These are phyloP conservation scores for Trichonephila clavipes DNA, from an alignment of 1,140 invertebrate genomes.

Conservation along the genomic window DNA sequence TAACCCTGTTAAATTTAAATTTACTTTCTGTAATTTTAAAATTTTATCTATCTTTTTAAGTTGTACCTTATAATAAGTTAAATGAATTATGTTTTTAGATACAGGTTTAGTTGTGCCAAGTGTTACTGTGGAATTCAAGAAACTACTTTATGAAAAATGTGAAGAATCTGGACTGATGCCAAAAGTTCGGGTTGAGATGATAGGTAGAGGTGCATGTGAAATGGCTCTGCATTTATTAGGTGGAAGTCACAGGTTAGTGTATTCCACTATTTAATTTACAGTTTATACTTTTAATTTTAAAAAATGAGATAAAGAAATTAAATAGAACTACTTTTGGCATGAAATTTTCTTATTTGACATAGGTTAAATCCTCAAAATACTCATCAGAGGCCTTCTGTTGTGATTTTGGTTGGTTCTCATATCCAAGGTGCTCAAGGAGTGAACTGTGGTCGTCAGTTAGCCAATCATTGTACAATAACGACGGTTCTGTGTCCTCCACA, in stretches of 20 bases:
- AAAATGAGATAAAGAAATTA: no score
- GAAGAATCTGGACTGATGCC: constrained; percentile 86
- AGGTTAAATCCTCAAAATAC: constrained; percentile 89
- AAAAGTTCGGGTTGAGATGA: constrained; percentile 87
- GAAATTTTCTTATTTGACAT: neutral
- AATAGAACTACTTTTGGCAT: no score
- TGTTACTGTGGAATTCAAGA: constrained; percentile 86
- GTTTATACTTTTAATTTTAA: no score
- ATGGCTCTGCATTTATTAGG: constrained; percentile 89
- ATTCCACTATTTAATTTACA: no score
- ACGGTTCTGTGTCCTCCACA: constrained; percentile 84
- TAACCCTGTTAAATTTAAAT: no score
- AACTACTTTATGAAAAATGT: constrained; percentile 85
- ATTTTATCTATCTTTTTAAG: no score
- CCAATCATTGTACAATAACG: constrained; percentile 90
- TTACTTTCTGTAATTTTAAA: no score
- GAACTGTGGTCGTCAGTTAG: constrained; percentile 87
- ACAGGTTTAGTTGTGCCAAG: constrained; percentile 89
- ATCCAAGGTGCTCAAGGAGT: constrained; percentile 88
- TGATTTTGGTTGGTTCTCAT: constrained; percentile 87
- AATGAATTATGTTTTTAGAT: constrained; percentile 81
- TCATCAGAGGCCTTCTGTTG: constrained; percentile 90
- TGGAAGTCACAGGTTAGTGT: constrained; percentile 84
- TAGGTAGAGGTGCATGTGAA: constrained; percentile 89
- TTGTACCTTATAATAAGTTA: no score